Percentiles rank a stretch among this genome's conserved stretches.
phyloP scores from a whole-genome alignment of 2,888 invertebrate genomes.

The Chrysolina haemoptera region DNA sequence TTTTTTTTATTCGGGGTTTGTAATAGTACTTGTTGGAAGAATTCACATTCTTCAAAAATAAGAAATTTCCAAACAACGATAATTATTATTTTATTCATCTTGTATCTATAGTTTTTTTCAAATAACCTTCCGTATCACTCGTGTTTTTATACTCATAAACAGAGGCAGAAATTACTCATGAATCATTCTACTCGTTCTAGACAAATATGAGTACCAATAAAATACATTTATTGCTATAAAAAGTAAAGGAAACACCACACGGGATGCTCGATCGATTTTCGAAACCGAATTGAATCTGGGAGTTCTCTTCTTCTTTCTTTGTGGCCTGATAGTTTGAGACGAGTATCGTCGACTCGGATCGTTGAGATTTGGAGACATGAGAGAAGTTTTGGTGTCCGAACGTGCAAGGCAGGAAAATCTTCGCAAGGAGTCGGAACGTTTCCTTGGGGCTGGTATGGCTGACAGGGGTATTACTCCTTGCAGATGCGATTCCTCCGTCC shows the following conservation, averaged over 20 bases:
- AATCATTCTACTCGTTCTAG: slow-evolving; percentile 73
- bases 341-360: background rate
- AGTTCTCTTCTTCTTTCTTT: slow-evolving; percentile 70
- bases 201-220: slow-evolving; percentile 85
- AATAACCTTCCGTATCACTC: too few relatives aligned
- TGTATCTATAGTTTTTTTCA: too few relatives aligned
- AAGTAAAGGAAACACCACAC: slow-evolving; percentile 83
- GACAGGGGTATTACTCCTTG: slow-evolving; percentile 78
- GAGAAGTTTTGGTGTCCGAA: slow-evolving; percentile 42
- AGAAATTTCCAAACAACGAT: too few relatives aligned
- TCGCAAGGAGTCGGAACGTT: slow-evolving; percentile 65
- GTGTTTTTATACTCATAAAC: too few relatives aligned
- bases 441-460: slow-evolving; percentile 70
- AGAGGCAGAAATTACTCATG: background rate
- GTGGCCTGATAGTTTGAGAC: slow-evolving; percentile 40
- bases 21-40: too few relatives aligned
- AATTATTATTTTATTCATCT: too few relatives aligned
- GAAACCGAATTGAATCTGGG: slow-evolving; percentile 85
- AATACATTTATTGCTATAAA: slow-evolving; percentile 84
- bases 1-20: too few relatives aligned
- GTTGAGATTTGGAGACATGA: slow-evolving; percentile 13
- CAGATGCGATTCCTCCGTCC: slow-evolving; percentile 61
- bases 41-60: too few relatives aligned
- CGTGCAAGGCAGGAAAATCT: slow-evolving; percentile 62
- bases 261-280: slow-evolving; percentile 83